phyloP scores from a whole-genome alignment of 1,140 invertebrate species.

The Drosophila ohnishii region DNA sequence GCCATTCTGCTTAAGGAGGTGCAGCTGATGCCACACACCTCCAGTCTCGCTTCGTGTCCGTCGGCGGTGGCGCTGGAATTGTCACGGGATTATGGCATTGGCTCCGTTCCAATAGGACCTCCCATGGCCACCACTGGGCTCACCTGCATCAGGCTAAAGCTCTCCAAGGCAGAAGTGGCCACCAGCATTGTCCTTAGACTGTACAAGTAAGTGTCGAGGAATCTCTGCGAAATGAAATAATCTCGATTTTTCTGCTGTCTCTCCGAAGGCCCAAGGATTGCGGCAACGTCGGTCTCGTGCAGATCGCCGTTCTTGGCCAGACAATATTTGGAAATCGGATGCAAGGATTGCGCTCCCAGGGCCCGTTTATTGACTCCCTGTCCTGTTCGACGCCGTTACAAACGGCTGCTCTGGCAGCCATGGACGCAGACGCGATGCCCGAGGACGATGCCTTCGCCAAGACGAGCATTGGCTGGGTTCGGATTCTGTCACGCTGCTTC shows the following conservation, averaged over 20 bases:
- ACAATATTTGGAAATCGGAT: conserved; percentile 85
- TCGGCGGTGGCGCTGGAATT: conserved; percentile 94
- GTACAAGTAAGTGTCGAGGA: conserved; percentile 74
- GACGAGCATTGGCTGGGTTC: conserved; percentile 81
- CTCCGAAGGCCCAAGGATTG: conserved; percentile 91
- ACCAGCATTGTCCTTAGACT: conserved; percentile 85
- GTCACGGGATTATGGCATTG: conserved; percentile 85
- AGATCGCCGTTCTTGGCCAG: conserved; percentile 92
- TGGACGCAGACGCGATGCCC: conserved; percentile 62
- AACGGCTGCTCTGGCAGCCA: conserved; percentile 22
- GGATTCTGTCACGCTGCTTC: conserved; percentile 77
- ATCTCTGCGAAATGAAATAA: neutral
- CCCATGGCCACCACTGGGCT: conserved; percentile 92
- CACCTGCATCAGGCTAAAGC: conserved; percentile 91
- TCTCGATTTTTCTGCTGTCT: conserved; percentile 77
- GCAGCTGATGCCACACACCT: conserved; percentile 93
- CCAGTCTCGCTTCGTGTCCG: conserved; percentile 93
- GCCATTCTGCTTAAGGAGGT: conserved; percentile 95
- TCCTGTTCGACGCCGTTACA: conserved; percentile 40
- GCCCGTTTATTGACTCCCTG: conserved; percentile 50
- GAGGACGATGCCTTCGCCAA: conserved; percentile 82
- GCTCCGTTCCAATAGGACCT: conserved; percentile 84
- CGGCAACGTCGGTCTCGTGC: conserved; percentile 93
- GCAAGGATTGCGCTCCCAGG: conserved; percentile 44
- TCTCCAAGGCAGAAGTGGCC: conserved; percentile 91